Evolutionary conservation across 1,140 invertebrate genomes (phyloP).

Genomic region (Muscidifurax raptorellus): DNA sequence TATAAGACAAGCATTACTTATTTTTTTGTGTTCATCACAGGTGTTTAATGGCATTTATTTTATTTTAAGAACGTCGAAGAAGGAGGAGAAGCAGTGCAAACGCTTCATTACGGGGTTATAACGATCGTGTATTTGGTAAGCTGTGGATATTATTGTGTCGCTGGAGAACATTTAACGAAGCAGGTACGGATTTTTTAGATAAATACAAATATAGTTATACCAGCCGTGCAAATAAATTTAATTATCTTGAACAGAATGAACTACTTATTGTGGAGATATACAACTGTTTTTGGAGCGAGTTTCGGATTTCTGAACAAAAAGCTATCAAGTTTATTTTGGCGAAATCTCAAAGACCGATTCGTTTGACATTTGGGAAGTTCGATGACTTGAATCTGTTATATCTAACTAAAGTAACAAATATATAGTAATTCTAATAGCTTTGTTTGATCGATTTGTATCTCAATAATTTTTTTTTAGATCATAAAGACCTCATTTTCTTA

Average conservation of each 20-base stretch:
- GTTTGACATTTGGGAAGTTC: not conserved
- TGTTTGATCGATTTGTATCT: not conserved
- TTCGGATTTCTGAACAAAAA: not conserved
- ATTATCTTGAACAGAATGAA: not conserved
- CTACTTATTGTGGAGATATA: not conserved
- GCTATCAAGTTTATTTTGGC: not conserved
- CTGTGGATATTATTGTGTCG: constrained; percentile 9
- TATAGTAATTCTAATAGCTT: not conserved
- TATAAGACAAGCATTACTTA: not conserved
- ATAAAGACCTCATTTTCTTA: constrained; percentile 17
- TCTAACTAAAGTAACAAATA: not conserved
- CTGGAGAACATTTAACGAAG: constrained; percentile 12
- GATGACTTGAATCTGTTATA: not conserved
- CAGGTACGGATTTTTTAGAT: not conserved
- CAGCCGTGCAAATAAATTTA: too few species aligned
- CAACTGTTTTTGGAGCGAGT: not conserved
- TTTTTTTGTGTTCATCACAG: not conserved
- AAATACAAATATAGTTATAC: too few species aligned
- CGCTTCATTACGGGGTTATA: not conserved
- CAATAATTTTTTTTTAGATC: not conserved
- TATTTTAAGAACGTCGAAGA: not conserved
- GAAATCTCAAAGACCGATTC: not conserved
- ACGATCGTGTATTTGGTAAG: not conserved
- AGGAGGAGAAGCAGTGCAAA: not conserved
- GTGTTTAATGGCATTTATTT: not conserved